These are phyloP conservation scores for Trichechus manatus DNA, from an alignment of 2,113 vertebrate genomes.

Conservation along the genomic window DNA sequence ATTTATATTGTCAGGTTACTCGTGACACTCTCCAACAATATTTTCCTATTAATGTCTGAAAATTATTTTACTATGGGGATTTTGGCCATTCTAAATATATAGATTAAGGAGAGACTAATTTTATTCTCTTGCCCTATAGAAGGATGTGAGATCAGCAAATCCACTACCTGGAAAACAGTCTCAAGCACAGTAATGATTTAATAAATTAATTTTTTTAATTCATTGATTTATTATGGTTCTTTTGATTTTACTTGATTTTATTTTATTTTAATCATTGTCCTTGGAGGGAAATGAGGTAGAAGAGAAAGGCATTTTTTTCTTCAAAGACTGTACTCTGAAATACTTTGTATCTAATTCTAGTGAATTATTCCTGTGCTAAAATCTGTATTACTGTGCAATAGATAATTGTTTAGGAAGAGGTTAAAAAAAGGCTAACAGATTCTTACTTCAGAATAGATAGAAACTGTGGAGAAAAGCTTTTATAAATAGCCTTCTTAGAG, in stretches of 20 bases:
- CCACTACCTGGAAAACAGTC: neutral
- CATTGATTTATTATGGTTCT: neutral
- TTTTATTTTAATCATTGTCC: neutral
- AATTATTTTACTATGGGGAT: neutral
- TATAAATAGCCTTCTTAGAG: neutral
- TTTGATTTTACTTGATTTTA: neutral
- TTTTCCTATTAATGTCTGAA: neutral
- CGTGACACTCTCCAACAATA: neutral
- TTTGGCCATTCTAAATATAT: neutral
- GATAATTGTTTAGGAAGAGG: constrained; percentile 4
- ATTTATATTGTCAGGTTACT: neutral
- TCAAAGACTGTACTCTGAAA: neutral
- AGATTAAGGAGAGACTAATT: neutral
- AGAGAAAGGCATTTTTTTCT: neutral
- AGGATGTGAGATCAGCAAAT: rapidly evolving
- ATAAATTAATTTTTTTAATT: neutral
- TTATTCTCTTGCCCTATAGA: neutral
- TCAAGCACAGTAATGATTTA: neutral
- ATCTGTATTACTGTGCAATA: neutral
- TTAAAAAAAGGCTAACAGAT: neutral
- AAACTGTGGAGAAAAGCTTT: neutral
- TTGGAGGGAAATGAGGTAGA: neutral
- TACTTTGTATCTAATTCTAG: neutral
- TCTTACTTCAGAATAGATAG: neutral
- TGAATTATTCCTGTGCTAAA: constrained; percentile 17